Conservation (phyloP, 2,797 vertebrate species). For the Rhinella marina region DNA sequence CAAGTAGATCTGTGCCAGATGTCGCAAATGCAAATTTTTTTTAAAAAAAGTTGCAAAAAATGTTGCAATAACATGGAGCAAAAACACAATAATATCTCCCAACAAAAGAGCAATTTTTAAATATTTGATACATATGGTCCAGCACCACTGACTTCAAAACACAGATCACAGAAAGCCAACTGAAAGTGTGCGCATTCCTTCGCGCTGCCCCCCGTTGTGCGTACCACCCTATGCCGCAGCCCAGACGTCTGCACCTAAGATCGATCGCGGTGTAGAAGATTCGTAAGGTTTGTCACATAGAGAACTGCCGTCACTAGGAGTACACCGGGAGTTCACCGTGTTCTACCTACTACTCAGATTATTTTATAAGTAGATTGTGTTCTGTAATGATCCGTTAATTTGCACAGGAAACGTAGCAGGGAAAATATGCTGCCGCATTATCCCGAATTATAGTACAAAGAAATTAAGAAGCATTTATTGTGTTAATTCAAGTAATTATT, state of each 20-base stretch:
- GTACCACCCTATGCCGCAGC: not conserved
- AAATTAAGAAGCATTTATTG: constrained; percentile 49
- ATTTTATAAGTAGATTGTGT: constrained; percentile 46
- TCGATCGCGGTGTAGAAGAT: not conserved
- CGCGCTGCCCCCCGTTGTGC: not conserved
- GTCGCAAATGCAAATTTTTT: too few species aligned
- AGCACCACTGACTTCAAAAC: too few species aligned
- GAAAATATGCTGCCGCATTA: constrained; percentile 46
- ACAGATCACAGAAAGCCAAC: too few species aligned
- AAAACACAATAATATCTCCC: too few species aligned
- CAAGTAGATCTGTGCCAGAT: too few species aligned
- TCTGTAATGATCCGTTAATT: constrained; percentile 54
- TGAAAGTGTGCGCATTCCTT: too few species aligned
- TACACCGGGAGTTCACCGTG: not conserved
- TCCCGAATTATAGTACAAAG: constrained; percentile 51
- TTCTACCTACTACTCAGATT: constrained; percentile 17
- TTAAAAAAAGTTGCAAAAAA: too few species aligned
- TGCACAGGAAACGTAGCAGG: constrained; percentile 50
- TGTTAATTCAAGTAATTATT: constrained; percentile 42
- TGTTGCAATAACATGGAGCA: too few species aligned
- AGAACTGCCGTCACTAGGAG: not conserved
- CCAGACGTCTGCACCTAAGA: not conserved
- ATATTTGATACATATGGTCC: too few species aligned
- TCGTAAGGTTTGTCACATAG: not conserved
- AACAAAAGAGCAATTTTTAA: too few species aligned